These are phyloP conservation scores for Odontocolon sp. DNA, from an alignment of 2,888 invertebrate species.

Conservation along the genomic window DNA sequence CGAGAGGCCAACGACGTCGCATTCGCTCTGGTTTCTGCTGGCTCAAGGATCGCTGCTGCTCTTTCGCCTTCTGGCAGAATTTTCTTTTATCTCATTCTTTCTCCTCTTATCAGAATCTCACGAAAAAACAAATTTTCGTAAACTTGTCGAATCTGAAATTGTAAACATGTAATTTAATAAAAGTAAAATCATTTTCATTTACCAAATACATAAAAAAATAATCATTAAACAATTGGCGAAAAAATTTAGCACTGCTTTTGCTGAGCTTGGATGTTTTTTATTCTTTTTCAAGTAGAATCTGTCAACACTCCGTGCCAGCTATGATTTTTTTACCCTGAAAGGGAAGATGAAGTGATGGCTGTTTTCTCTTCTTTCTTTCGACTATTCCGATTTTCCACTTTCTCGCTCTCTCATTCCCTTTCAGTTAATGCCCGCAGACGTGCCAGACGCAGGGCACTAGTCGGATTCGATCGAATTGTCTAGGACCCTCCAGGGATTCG, in stretches of 20 bases:
- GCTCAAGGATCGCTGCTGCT: too few relatives aligned
- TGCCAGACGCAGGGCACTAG: constrained; percentile 38
- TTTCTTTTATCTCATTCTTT: background rate
- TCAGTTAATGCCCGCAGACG: background rate
- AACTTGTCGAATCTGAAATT: background rate
- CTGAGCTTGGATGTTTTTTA: too few relatives aligned
- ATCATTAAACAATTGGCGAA: too few relatives aligned
- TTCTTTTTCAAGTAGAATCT: too few relatives aligned
- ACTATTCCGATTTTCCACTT: constrained; percentile 9
- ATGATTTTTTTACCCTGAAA: background rate
- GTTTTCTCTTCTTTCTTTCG: background rate
- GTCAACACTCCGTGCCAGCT: background rate
- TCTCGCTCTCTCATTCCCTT: constrained; percentile 20
- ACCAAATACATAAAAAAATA: too few relatives aligned
- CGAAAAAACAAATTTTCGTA: too few relatives aligned
- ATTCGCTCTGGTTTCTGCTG: background rate
- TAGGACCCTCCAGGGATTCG: constrained; percentile 35
- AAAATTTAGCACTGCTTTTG: too few relatives aligned
- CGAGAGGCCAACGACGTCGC: constrained; percentile 34
- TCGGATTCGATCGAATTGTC: constrained; percentile 37
- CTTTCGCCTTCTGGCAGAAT: too few relatives aligned
- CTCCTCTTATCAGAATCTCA: background rate
- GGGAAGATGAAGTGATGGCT: background rate
- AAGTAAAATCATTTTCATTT: too few relatives aligned
- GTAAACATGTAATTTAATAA: too few relatives aligned